A percentile compares a stretch with the other conserved stretches of the same genome.
Conservation (phyloP, 2,113 vertebrate genomes). For the Megatriorchis doriae region DNA sequence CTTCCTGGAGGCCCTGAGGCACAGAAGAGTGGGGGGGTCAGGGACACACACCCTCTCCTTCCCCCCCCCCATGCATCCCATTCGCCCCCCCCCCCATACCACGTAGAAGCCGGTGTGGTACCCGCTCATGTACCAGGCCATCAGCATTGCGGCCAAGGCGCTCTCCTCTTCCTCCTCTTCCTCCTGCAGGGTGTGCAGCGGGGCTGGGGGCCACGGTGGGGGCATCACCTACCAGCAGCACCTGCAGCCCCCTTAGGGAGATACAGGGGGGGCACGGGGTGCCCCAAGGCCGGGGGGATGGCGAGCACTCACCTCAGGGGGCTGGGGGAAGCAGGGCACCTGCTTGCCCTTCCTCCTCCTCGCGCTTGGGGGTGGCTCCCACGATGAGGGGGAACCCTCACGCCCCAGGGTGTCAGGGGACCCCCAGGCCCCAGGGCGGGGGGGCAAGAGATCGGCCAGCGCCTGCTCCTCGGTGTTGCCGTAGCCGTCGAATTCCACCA, state of each 20-base stretch:
- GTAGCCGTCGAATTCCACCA: constrained; percentile 17
- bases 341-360: background rate
- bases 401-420: background rate
- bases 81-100: background rate
- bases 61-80: background rate
- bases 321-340: background rate
- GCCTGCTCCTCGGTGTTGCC: background rate
- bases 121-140: constrained; percentile 73
- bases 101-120: constrained; percentile 71
- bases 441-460: constrained; percentile 6
- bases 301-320: background rate
- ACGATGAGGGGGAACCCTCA: background rate
- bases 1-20: background rate
- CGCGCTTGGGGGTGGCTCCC: background rate
- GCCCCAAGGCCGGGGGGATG: background rate
- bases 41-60: background rate
- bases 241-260: background rate
- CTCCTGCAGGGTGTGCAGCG: background rate
- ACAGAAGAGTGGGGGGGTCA: background rate
- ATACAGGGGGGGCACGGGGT: too few relatives aligned
- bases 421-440: background rate
- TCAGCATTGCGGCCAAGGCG: constrained; percentile 53
- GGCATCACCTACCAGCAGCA: background rate
- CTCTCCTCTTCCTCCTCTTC: background rate
- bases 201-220: background rate